A percentile compares a stretch with the other conserved stretches of the same genome.
Evolutionary conservation across 2,113 vertebrate species (phyloP).

Genomic region (Lagopus leucura): DNA sequence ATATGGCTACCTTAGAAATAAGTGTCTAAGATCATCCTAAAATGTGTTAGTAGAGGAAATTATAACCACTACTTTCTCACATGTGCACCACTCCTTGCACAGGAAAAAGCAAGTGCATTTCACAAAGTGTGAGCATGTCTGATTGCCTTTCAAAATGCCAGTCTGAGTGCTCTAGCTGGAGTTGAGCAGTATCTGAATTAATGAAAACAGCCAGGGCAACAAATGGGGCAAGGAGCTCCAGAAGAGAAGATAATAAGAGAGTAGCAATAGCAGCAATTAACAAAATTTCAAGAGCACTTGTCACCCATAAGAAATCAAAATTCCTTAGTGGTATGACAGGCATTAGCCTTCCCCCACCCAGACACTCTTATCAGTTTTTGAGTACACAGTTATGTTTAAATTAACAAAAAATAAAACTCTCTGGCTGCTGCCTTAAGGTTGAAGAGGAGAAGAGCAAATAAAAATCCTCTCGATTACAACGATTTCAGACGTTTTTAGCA

Average conservation of each 20-base stretch:
- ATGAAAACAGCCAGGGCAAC: background rate
- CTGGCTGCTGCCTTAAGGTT: background rate
- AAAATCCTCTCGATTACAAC: background rate
- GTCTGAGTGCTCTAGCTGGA: background rate
- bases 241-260: background rate
- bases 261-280: accelerated
- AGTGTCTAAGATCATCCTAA: background rate
- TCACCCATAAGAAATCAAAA: background rate
- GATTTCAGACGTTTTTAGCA: background rate
- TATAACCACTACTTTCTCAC: background rate
- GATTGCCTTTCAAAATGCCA: background rate
- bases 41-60: background rate
- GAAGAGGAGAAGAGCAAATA: background rate
- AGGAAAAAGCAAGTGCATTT: background rate
- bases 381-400: background rate
- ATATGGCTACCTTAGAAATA: background rate
- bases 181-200: background rate
- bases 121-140: background rate
- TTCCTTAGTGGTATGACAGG: background rate
- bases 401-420: background rate
- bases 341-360: background rate
- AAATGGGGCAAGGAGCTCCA: background rate
- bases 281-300: background rate
- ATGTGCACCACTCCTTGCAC: background rate
- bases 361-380: background rate